Evolutionary conservation across 2,797 vertebrate species (phyloP).

Genomic region (Rhinatrema bivittatum): DNA sequence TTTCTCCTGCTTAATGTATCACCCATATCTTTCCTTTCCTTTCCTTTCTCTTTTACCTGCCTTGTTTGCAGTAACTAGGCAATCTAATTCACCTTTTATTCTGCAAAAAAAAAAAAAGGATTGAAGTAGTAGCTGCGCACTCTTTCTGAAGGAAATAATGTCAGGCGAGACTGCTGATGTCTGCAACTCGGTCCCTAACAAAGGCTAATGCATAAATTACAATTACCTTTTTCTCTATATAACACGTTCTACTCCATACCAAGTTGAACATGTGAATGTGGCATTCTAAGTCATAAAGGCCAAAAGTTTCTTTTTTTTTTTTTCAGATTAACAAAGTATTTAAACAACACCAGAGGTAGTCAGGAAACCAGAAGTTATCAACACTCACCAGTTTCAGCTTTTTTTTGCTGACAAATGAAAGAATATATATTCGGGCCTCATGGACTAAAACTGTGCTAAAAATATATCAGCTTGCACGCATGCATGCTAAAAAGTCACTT

Average conservation of each 20-base stretch:
- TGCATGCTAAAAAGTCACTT: too few species aligned
- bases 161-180: constrained; percentile 38
- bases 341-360: constrained; percentile 6
- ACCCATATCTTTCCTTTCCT: constrained; percentile 15
- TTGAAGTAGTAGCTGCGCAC: constrained; percentile 20
- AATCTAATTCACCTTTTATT: constrained; percentile 41
- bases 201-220: constrained; percentile 22
- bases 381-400: constrained; percentile 16
- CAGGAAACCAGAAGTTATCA: constrained; percentile 14
- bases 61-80: constrained; percentile 18
- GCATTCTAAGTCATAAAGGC: constrained; percentile 17
- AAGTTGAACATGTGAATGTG: constrained; percentile 13
- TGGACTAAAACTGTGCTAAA: too few species aligned
- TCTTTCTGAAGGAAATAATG: constrained; percentile 36
- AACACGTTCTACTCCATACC: constrained; percentile 3
- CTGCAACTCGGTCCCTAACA: constrained; percentile 25
- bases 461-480: too few species aligned
- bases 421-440: too few species aligned
- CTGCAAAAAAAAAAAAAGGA: constrained; percentile 21
- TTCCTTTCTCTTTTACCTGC: constrained; percentile 10
- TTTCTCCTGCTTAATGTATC: constrained; percentile 47
- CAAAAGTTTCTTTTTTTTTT: constrained; percentile 10
- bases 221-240: constrained; percentile 25
- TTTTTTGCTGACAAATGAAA: constrained; percentile 25
- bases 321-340: constrained; percentile 4